Percentiles rank a stretch among this genome's conserved stretches.
phyloP scores from a whole-genome alignment of 2,797 vertebrate genomes.

The Coregonus sp. region DNA sequence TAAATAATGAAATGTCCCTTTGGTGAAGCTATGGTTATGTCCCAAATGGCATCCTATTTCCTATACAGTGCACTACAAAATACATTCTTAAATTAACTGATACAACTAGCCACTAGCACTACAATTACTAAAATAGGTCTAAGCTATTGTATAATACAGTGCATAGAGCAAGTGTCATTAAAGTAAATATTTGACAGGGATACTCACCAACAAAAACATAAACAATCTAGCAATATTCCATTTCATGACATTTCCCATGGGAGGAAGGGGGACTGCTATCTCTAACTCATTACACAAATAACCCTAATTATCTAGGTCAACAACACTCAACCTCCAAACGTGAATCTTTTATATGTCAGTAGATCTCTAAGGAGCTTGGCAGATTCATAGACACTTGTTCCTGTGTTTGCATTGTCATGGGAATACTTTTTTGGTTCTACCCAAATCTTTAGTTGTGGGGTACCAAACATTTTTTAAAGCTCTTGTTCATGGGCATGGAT shows the following conservation, averaged over 20 bases:
- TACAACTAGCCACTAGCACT: neutral
- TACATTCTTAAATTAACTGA: neutral
- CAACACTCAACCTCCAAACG: neutral
- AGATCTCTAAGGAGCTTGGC: neutral
- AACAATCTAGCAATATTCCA: neutral
- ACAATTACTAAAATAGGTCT: neutral
- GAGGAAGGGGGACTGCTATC: too few relatives aligned
- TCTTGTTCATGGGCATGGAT: neutral
- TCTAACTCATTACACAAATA: too few relatives aligned
- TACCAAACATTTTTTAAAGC: neutral
- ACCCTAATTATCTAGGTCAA: neutral
- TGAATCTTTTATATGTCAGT: neutral
- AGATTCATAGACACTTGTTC: neutral
- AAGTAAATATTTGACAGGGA: neutral
- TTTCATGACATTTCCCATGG: too few relatives aligned
- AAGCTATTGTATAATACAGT: neutral
- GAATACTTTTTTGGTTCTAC: neutral
- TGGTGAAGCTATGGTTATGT: neutral
- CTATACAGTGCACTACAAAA: neutral
- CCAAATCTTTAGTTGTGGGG: neutral
- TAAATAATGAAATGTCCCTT: neutral
- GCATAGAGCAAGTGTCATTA: neutral
- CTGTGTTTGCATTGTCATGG: neutral
- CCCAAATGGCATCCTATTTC: neutral
- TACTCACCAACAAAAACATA: neutral